phyloP scores from a whole-genome alignment of 1,140 invertebrate genomes.

The Pseudoatta argentina region DNA sequence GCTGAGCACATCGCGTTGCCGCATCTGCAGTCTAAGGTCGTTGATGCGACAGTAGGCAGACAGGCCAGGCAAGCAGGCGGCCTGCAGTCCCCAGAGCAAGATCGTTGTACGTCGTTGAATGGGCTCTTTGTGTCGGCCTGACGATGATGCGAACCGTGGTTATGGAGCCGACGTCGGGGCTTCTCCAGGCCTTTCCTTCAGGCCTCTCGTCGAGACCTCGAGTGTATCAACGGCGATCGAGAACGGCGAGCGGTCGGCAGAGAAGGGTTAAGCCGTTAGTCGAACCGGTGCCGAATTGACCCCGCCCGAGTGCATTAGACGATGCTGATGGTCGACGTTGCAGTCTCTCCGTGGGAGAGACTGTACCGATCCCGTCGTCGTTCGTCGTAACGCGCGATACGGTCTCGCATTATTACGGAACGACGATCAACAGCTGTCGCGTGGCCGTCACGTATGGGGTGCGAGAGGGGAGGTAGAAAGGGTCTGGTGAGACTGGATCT shows the following conservation, averaged over 20 bases:
- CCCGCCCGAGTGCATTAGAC: constrained; percentile 10
- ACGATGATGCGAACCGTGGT: constrained; percentile 47
- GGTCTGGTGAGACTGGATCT: constrained; percentile 39
- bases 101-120: constrained; percentile 74
- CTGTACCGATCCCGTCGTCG: background rate
- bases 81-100: constrained; percentile 49
- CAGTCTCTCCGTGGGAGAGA: background rate
- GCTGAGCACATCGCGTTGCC: background rate
- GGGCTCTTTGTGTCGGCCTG: constrained; percentile 69
- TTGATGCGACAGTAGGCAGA: constrained; percentile 1
- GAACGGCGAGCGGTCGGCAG: background rate
- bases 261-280: constrained; percentile 6
- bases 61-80: constrained; percentile 18
- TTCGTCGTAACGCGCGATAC: constrained; percentile 7
- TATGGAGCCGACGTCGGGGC: constrained; percentile 13
- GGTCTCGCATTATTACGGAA: constrained; percentile 40
- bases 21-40: constrained; percentile 42
- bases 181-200: background rate
- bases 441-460: background rate
- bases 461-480: background rate
- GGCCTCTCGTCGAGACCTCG: background rate
- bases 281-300: constrained; percentile 15
- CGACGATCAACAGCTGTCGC: constrained; percentile 70
- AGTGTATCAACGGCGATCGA: background rate
- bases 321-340: background rate